phyloP scores from a whole-genome alignment of 2,888 invertebrate genomes.

The Ichneumon xanthorius region DNA sequence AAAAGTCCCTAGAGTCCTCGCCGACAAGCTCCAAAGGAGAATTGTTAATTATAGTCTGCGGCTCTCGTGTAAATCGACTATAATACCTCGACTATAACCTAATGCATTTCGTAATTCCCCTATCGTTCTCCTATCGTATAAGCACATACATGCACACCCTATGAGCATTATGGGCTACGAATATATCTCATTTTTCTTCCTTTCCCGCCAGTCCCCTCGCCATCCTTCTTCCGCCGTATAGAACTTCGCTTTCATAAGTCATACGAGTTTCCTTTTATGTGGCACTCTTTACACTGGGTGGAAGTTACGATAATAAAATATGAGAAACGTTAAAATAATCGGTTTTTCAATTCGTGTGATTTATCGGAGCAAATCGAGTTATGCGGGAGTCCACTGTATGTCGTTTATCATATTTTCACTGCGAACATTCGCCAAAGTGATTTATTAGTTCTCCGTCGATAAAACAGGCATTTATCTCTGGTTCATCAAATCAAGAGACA shows the following conservation, averaged over 20 bases:
- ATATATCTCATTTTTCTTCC: slow-evolving; percentile 40
- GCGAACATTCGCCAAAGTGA: background rate
- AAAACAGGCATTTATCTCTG: background rate
- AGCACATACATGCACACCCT: background rate
- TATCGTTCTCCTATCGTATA: background rate
- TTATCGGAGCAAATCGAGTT: background rate
- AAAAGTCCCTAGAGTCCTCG: background rate
- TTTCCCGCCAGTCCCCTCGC: slow-evolving; percentile 8
- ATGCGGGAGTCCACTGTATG: background rate
- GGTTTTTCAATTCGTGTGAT: background rate
- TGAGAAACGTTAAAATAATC: slow-evolving; percentile 24
- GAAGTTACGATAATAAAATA: slow-evolving; percentile 24
- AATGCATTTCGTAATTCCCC: background rate
- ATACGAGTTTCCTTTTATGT: slow-evolving; percentile 69
- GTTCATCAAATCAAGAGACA: background rate
- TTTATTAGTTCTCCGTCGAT: background rate
- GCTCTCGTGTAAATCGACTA: background rate
- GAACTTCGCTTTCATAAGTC: slow-evolving; percentile 68
- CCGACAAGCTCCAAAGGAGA: background rate
- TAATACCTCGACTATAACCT: background rate
- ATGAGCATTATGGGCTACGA: background rate
- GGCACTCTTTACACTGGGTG: slow-evolving; percentile 22
- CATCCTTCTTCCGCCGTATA: slow-evolving; percentile 53
- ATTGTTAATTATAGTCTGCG: background rate
- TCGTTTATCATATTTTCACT: background rate